Conservation (phyloP, 2,888 invertebrate genomes). For the Melitaea athalia region DNA sequence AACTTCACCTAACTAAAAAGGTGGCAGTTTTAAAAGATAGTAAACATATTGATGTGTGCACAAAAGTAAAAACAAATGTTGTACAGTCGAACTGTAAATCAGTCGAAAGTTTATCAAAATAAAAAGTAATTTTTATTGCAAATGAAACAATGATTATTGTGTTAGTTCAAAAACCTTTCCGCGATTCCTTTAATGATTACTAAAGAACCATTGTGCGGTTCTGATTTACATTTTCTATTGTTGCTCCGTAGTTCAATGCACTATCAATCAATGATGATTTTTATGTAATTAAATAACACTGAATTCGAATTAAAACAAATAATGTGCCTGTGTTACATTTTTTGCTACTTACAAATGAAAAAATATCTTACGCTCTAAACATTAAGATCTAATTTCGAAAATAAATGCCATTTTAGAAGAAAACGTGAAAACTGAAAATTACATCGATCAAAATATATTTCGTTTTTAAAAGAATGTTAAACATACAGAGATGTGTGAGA, state of each 20-base stretch:
- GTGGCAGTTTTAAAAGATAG: constrained; percentile 40
- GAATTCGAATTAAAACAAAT: constrained; percentile 25
- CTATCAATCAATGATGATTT: constrained; percentile 32
- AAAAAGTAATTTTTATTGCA: background rate
- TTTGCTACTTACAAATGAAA: constrained; percentile 43
- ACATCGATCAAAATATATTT: background rate
- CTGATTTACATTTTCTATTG: constrained; percentile 36
- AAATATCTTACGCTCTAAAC: constrained; percentile 47
- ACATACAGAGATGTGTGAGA: background rate
- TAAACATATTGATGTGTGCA: constrained; percentile 26
- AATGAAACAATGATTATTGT: constrained; percentile 12
- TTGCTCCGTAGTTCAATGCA: constrained; percentile 34
- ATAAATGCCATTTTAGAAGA: constrained; percentile 64
- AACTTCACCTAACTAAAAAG: constrained; percentile 31
- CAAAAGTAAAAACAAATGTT: constrained; percentile 6
- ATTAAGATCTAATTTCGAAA: constrained; percentile 57
- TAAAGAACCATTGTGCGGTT: constrained; percentile 35
- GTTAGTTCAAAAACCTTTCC: constrained; percentile 36
- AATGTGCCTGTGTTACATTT: constrained; percentile 43
- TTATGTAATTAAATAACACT: constrained; percentile 21
- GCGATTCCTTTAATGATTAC: constrained; percentile 26
- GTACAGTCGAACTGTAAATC: background rate
- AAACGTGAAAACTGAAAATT: constrained; percentile 31
- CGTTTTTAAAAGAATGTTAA: background rate
- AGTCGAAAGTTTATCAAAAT: background rate